Evolutionary conservation across 2,888 invertebrate species (phyloP), one percentile per base, ranked within the genome.

Genomic region (Choristoneura rosaceana): DNA sequence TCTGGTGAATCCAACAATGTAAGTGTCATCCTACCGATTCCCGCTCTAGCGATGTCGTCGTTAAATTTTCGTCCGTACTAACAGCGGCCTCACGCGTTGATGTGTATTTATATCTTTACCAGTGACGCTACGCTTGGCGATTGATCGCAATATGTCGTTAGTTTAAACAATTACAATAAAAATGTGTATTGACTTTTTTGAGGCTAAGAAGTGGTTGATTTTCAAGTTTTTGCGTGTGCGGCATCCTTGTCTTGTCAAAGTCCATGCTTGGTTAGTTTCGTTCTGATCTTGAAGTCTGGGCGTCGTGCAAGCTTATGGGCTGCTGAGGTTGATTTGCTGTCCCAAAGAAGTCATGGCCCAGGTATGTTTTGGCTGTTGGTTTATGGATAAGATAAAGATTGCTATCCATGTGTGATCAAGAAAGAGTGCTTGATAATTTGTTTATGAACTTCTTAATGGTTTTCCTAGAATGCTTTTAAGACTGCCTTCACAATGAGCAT

Each of bases 41-140:
- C 89, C 90, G 91, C 91, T 90, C 82, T 86, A 80, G 80, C 76
- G 78, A 80, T 77, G 80, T 79, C 79, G 81, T 85, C 79, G 81
- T 79, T 84, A 80, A 69, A 74, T 79, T 78, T 77, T 69, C 66
- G 62, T 63, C 65, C 67, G 65, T 76, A 65, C 70, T 80, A 71
- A 73, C 69, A 71, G 75, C 78, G 83, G 83, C 85, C 90, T 85
- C 90, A 89, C 88, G 87, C 88, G 85, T 84, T 82, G 87, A 79
- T 85, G 73, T 78, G 59, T 84, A 83, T 84, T 85, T 83, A 82
- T 82, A 80, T 69, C 75, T 73, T 45, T 73, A 74, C 50, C 64
- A 70, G 58, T 76, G 69, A 76, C 75, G 77, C 80, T 76, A 71
- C 74, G 77, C 76, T 74, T 60, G 62, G 75, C 80, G 80, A 78